Evolutionary conservation across 2,888 invertebrate species (phyloP).

Genomic region (Polymixis flavicincta): DNA sequence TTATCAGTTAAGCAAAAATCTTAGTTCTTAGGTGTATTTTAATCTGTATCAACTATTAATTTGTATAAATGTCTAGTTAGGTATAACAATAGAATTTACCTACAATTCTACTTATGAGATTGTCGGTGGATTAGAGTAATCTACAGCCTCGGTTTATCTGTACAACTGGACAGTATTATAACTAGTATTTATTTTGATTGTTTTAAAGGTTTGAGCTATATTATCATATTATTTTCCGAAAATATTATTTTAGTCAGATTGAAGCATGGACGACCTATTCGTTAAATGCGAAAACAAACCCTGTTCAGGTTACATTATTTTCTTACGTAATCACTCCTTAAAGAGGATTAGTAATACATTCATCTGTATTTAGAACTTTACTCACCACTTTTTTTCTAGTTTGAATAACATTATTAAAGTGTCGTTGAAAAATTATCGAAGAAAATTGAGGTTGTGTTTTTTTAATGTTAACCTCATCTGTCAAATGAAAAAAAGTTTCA

Average conservation of each 20-base stretch:
- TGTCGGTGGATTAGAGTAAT: slow-evolving; percentile 41
- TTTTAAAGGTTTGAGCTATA: background rate
- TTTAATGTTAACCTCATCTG: background rate
- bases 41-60: background rate
- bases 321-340: background rate
- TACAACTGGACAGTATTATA: slow-evolving; percentile 18
- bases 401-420: background rate
- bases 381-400: background rate
- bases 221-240: background rate
- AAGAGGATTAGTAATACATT: too few species aligned
- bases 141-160: slow-evolving; percentile 27
- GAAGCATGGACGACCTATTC: background rate
- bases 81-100: slow-evolving; percentile 25
- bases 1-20: background rate
- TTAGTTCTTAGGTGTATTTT: background rate
- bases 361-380: too few species aligned
- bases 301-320: background rate
- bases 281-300: background rate
- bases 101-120: slow-evolving; percentile 16
- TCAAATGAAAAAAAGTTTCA: background rate
- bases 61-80: too few species aligned
- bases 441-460: background rate
- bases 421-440: background rate
- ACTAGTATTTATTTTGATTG: slow-evolving; percentile 26
- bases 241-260: background rate